Conservation (phyloP, 2,888 invertebrate species). For the Homarus gammarus region DNA sequence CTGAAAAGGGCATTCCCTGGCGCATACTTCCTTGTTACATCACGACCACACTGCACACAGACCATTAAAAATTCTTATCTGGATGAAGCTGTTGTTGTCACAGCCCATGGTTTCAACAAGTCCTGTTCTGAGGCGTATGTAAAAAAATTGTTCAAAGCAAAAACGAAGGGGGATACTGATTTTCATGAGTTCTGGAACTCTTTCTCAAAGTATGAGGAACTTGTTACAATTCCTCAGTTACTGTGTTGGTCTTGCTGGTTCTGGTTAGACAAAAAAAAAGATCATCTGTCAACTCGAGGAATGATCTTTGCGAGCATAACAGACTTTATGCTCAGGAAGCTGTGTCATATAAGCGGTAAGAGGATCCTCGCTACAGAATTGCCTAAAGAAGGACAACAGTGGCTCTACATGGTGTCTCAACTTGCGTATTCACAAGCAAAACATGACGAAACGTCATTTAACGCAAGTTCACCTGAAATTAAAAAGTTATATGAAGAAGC, state of each 20-base stretch:
- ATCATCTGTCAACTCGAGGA: background rate
- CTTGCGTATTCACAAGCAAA: background rate
- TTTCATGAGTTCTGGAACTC: background rate
- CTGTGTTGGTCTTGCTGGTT: constrained; percentile 31
- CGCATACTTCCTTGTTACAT: constrained; percentile 8
- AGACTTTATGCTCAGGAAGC: constrained; percentile 15
- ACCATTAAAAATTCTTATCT: background rate
- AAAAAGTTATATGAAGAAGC: background rate
- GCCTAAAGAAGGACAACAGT: background rate
- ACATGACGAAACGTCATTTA: background rate
- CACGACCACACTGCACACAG: constrained; percentile 28
- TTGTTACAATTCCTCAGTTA: constrained; percentile 16
- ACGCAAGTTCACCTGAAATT: background rate
- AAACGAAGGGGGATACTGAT: background rate
- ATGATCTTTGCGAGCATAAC: constrained; percentile 11
- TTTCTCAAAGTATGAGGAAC: constrained; percentile 16
- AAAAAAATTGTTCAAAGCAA: background rate
- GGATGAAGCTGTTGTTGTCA: background rate
- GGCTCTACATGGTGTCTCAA: background rate
- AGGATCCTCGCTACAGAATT: constrained; percentile 11
- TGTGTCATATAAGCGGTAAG: constrained; percentile 30
- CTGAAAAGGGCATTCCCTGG: constrained; percentile 5
- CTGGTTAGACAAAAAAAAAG: constrained; percentile 7
- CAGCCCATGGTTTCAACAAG: constrained; percentile 16
- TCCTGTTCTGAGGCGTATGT: background rate